A percentile compares a stretch with the other conserved stretches of the same genome.
Evolutionary conservation across 2,797 vertebrate species (phyloP).

Genomic region (Novumbra hubbsi): DNA sequence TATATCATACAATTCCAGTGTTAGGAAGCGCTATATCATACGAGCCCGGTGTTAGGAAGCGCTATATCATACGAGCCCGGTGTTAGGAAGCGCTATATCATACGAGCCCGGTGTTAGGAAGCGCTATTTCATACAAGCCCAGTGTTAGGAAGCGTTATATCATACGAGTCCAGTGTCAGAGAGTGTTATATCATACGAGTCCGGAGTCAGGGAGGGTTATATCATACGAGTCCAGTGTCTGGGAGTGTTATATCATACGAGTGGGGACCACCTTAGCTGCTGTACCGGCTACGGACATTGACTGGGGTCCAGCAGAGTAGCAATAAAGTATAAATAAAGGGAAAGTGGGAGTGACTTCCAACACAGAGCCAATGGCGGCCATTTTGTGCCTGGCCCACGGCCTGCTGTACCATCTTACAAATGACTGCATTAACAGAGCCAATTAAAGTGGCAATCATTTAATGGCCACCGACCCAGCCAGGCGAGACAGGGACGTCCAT

Average conservation of each 20-base stretch:
- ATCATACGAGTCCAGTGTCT: neutral
- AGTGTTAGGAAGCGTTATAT: neutral
- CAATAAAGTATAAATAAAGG: conserved; percentile 1
- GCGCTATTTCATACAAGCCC: conserved; percentile 9
- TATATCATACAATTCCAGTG: conserved; percentile 1
- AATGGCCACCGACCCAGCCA: conserved; percentile 55
- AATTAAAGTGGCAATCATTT: conserved; percentile 63
- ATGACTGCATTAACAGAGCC: conserved; percentile 62
- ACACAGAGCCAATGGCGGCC: conserved; percentile 27
- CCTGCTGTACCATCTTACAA: conserved; percentile 56
- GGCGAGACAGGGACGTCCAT: conserved; percentile 50
- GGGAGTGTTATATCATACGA: too few species aligned
- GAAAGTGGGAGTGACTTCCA: conserved; percentile 9
- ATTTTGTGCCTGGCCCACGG: conserved; percentile 49
- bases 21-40: neutral
- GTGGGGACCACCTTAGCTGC: neutral
- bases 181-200: conserved; percentile 7
- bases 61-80: conserved; percentile 5
- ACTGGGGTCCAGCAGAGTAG: conserved; percentile 1
- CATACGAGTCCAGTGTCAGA: neutral
- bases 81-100: neutral
- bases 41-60: neutral
- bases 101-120: neutral
- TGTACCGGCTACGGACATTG: conserved; percentile 8
- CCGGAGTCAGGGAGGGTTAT: neutral